Evolutionary conservation across 2,113 vertebrate species (phyloP).

Genomic region (rabbit (Oryctolagus cuniculus)): mOryCun1.1 NC_091453.1:31013501-31014000

Average conservation of each 20-base stretch:
- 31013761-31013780: background rate
- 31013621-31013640: background rate
- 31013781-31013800: background rate
- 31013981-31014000: background rate
- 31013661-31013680: background rate
- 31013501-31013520: background rate
- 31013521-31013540: background rate
- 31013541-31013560: background rate
- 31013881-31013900: background rate
- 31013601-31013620: background rate
- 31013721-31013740: background rate
- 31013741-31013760: background rate
- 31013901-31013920: background rate
- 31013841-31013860: background rate
- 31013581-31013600: background rate
- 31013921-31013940: background rate
- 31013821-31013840: background rate
- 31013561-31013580: background rate
- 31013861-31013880: background rate
- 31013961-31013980: background rate
- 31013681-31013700: background rate
- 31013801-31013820: background rate
- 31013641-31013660: background rate
- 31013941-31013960: background rate
- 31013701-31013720: background rate